Evolutionary conservation across 2,113 vertebrate genomes (phyloP).

Genomic region (Cygnus atratus): DNA sequence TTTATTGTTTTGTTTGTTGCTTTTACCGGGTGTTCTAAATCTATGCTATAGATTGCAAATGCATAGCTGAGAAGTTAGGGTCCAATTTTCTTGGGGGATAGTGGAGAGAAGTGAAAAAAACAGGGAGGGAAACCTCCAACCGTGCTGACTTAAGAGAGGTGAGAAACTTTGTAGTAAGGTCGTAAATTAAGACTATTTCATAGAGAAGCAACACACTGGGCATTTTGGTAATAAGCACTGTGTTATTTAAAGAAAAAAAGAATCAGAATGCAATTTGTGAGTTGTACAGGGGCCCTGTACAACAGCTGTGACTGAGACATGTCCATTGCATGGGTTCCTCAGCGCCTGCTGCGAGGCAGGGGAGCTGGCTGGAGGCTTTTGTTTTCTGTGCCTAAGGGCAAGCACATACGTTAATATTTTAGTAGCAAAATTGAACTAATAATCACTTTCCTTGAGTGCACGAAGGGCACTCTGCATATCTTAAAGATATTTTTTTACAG

Average conservation of each 20-base stretch:
- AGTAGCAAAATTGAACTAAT: background rate
- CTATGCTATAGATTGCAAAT: background rate
- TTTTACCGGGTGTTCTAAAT: background rate
- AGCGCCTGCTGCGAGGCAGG: background rate
- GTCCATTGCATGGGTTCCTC: no score
- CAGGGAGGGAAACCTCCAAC: background rate
- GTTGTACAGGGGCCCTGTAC: background rate
- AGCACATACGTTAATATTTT: background rate
- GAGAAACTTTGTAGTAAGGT: background rate
- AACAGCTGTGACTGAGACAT: accelerated
- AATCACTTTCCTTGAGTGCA: accelerated
- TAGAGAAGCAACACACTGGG: background rate
- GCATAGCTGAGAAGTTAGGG: background rate
- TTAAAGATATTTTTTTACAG: background rate
- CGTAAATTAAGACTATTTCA: accelerated
- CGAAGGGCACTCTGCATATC: background rate
- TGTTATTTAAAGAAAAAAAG: background rate
- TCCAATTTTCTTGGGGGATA: background rate
- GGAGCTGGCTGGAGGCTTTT: accelerated
- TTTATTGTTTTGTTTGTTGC: background rate
- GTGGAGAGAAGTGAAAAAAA: background rate
- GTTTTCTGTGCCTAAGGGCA: background rate
- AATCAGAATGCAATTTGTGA: background rate
- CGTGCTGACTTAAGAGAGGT: accelerated
- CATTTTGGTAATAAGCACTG: no score